phyloP scores from a whole-genome alignment of 2,113 vertebrate species.

The Gambusia holbrooki region DNA sequence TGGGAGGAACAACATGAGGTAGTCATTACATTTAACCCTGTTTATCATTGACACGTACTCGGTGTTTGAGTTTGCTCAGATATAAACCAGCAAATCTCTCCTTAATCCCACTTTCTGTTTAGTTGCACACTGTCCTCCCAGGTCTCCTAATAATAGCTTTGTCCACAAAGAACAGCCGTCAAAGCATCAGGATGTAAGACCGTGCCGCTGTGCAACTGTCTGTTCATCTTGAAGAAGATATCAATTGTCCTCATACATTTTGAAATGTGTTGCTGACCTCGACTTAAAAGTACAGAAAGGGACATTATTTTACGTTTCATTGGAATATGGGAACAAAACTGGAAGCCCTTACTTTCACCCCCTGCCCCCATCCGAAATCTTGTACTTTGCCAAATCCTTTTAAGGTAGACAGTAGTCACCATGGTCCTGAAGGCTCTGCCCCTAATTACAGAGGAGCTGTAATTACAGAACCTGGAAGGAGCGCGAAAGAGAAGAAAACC shows the following conservation, averaged over 20 bases:
- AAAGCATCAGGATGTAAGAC: background rate
- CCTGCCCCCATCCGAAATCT: conserved; percentile 55
- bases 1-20: conserved; percentile 1
- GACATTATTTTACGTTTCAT: background rate
- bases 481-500: conserved; percentile 63
- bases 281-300: background rate
- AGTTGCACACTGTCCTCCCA: conserved; percentile 21
- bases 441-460: conserved; percentile 83
- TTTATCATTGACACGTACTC: conserved; percentile 15
- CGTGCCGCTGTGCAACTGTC: background rate
- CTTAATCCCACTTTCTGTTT: conserved; percentile 25
- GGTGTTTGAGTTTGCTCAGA: conserved; percentile 18
- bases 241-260: background rate
- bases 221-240: background rate
- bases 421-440: conserved; percentile 76
- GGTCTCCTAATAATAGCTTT: conserved; percentile 40
- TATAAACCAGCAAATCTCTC: conserved; percentile 35
- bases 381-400: conserved; percentile 65
- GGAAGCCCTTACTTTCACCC: conserved; percentile 54
- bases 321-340: conserved; percentile 27
- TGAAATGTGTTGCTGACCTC: conserved; percentile 5
- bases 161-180: conserved; percentile 12
- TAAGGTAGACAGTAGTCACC: conserved; percentile 75
- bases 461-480: conserved; percentile 80
- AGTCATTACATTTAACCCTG: conserved; percentile 6